A percentile compares a stretch with the other conserved stretches of the same genome.
phyloP scores from a whole-genome alignment of 1,140 invertebrate genomes.

The Acyrthosiphon pisum region DNA sequence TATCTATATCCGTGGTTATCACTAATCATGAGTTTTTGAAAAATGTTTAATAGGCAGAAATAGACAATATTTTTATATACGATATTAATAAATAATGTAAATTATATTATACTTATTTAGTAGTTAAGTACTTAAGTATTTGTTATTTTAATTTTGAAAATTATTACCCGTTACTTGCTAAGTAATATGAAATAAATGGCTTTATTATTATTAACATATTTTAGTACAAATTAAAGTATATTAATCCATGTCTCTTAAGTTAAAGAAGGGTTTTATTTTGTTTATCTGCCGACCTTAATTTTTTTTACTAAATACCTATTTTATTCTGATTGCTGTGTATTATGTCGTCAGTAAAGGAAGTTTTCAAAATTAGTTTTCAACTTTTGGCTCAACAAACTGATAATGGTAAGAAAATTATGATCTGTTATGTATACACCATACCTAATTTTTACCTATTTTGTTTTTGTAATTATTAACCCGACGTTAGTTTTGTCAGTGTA shows the following conservation, averaged over 20 bases:
- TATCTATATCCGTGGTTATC: too few relatives aligned
- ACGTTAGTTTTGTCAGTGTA: too few relatives aligned
- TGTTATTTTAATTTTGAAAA: too few relatives aligned
- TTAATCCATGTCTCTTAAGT: neutral
- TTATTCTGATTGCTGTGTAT: neutral
- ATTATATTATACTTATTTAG: too few relatives aligned
- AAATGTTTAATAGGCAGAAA: too few relatives aligned
- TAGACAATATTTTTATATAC: too few relatives aligned
- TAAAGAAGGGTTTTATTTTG: neutral
- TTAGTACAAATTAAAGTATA: neutral
- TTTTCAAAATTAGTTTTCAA: constrained; percentile 54
- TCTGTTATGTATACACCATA: neutral
- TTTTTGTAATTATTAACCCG: neutral
- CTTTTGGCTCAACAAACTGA: constrained; percentile 45
- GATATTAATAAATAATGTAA: too few relatives aligned
- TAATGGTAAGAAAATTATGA: constrained; percentile 17
- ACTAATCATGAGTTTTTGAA: too few relatives aligned
- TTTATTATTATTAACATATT: neutral
- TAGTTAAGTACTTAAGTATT: too few relatives aligned
- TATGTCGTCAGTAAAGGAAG: constrained; percentile 37
- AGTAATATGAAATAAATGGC: neutral
- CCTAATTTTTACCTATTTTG: too few relatives aligned
- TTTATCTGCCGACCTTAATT: neutral
- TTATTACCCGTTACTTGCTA: too few relatives aligned
- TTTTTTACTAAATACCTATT: neutral